Evolutionary conservation across 2,888 invertebrate genomes (phyloP).

Genomic region (Ischnus inquisitorius): DNA sequence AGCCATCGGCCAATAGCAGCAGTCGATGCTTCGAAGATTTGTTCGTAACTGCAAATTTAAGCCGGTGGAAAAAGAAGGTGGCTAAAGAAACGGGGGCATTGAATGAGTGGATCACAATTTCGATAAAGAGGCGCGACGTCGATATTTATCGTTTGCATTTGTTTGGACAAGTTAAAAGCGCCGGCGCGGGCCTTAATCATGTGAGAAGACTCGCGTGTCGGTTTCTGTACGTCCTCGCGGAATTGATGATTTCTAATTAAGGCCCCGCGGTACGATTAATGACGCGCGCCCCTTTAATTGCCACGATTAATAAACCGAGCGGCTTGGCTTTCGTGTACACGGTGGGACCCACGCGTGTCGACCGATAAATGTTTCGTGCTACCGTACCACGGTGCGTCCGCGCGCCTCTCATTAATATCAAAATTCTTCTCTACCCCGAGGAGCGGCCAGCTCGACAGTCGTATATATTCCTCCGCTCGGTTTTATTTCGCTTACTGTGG

Average conservation of each 20-base stretch:
- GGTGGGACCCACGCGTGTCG: constrained; percentile 73
- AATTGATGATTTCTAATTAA: constrained; percentile 85
- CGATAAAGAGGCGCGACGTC: constrained; percentile 72
- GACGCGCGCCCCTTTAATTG: constrained; percentile 83
- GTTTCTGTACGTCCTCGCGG: constrained; percentile 69
- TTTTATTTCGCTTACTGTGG: constrained; percentile 67
- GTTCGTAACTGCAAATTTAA: constrained; percentile 9
- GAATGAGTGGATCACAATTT: constrained; percentile 66
- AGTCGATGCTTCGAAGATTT: background rate
- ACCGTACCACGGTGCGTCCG: constrained; percentile 78
- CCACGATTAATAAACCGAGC: constrained; percentile 81
- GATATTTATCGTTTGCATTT: constrained; percentile 75
- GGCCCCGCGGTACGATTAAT: constrained; percentile 82
- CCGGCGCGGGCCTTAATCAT: constrained; percentile 76
- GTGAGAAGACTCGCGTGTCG: constrained; percentile 66
- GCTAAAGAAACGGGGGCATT: constrained; percentile 41
- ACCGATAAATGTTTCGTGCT: constrained; percentile 84
- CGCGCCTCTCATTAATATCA: constrained; percentile 75
- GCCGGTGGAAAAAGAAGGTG: constrained; percentile 9
- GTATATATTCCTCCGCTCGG: constrained; percentile 46
- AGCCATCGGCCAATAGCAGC: constrained; percentile 35
- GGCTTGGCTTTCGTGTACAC: constrained; percentile 66
- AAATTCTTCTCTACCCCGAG: constrained; percentile 62
- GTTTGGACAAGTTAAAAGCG: constrained; percentile 70
- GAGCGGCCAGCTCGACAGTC: constrained; percentile 22